Conservation (phyloP, 64 coral and sea anemone species). For the Actinia tenebrosa region DNA sequence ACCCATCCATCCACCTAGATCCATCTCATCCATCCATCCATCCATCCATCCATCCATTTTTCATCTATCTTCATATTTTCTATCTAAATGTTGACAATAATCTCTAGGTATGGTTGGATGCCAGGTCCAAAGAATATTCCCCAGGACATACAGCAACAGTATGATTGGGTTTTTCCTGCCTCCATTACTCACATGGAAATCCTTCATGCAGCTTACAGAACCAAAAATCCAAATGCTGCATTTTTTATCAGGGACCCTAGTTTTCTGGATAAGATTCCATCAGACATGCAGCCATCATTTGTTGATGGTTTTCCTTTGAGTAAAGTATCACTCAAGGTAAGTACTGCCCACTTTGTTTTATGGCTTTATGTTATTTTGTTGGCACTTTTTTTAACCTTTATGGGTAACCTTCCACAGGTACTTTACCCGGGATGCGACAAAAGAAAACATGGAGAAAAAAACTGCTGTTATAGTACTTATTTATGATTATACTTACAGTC, state of each 20-base stretch:
- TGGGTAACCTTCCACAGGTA: too few species aligned
- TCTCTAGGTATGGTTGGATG: slow-evolving; percentile 76
- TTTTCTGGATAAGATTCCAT: slow-evolving; percentile 54
- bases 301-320: slow-evolving; percentile 44
- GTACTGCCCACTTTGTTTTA: neutral
- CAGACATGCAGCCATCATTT: slow-evolving; percentile 51
- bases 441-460: too few species aligned
- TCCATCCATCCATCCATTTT: neutral
- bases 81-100: neutral
- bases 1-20: too few species aligned
- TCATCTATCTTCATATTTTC: neutral
- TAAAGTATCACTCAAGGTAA: slow-evolving; percentile 53
- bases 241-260: slow-evolving; percentile 64
- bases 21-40: too few species aligned
- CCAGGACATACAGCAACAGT: slow-evolving; percentile 58
- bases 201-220: slow-evolving; percentile 67
- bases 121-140: slow-evolving; percentile 49
- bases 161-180: slow-evolving; percentile 67
- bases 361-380: too few species aligned
- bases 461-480: too few species aligned
- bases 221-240: slow-evolving; percentile 63
- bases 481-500: neutral
- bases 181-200: slow-evolving; percentile 94
- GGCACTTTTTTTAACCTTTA: too few species aligned
- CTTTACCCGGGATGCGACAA: too few species aligned